Conservation (phyloP, 2,888 invertebrate genomes). For the Agrotis ipsilon region DNA sequence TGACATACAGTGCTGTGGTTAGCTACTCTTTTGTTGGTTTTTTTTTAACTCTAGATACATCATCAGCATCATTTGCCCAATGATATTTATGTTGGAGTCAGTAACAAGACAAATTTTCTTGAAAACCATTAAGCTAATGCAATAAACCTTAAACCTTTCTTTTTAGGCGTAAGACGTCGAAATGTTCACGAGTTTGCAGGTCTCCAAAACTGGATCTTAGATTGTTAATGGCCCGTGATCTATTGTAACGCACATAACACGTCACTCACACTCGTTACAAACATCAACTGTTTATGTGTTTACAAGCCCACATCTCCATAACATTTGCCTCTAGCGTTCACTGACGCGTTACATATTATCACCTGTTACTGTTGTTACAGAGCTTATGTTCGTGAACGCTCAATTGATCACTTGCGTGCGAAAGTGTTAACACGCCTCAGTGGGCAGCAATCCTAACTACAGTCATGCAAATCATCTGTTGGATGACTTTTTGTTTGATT, state of each 20-base stretch:
- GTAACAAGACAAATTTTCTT: not conserved
- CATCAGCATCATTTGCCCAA: not conserved
- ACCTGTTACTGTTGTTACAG: conserved; percentile 11
- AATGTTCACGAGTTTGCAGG: too few relatives aligned
- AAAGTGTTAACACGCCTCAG: conserved; percentile 22
- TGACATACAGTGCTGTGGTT: too few relatives aligned
- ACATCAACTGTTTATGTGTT: not conserved
- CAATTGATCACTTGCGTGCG: conserved; percentile 9
- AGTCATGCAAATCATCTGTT: conserved; percentile 6
- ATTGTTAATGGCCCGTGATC: not conserved
- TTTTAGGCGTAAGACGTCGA: too few relatives aligned
- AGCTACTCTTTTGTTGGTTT: too few relatives aligned
- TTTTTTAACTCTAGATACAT: too few relatives aligned
- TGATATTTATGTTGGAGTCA: not conserved
- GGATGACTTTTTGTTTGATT: conserved; percentile 30
- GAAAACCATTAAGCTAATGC: too few relatives aligned
- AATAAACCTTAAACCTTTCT: too few relatives aligned
- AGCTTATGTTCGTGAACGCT: conserved; percentile 15
- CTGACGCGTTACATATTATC: conserved; percentile 11
- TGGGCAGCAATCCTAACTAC: conserved; percentile 6
- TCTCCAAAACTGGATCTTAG: not conserved
- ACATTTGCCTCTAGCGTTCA: not conserved
- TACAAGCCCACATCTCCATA: not conserved
- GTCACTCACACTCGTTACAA: not conserved
- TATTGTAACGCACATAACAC: not conserved